Evolutionary conservation across 2,797 vertebrate species (phyloP).

Genomic region (Delichon dasypus): DNA sequence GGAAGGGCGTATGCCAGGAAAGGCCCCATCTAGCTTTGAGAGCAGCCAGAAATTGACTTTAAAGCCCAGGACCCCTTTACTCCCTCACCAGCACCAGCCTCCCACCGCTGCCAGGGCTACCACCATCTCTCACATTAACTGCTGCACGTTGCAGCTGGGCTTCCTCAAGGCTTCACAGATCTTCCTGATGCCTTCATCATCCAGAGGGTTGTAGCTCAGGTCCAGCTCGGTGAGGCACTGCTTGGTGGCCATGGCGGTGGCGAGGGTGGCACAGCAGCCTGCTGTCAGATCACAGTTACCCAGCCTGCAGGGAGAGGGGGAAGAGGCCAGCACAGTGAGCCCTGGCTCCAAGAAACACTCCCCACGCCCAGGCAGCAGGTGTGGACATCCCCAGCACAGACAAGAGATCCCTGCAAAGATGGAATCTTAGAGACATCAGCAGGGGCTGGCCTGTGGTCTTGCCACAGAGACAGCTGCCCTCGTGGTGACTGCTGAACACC

Average conservation of each 20-base stretch:
- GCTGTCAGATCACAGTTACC: conserved; percentile 80
- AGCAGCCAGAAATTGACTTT: neutral
- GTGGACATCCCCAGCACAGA: rapidly evolving
- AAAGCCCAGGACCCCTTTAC: neutral
- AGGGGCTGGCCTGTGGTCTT: neutral
- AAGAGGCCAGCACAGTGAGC: neutral
- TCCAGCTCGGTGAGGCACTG: conserved; percentile 79
- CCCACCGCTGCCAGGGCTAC: neutral
- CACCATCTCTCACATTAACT: conserved; percentile 80
- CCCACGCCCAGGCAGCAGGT: rapidly evolving
- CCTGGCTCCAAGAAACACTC: neutral
- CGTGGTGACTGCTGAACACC: neutral
- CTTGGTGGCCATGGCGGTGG: conserved; percentile 70
- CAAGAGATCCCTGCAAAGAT: neutral
- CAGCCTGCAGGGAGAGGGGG: conserved; percentile 71
- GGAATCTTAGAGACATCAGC: rapidly evolving
- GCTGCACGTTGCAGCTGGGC: conserved; percentile 78
- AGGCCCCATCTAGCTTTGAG: neutral
- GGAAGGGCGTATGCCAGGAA: neutral
- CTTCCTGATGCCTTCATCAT: conserved; percentile 74
- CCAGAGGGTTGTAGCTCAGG: conserved; percentile 84
- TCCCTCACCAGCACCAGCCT: neutral
- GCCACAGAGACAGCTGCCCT: neutral
- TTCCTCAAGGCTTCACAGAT: conserved; percentile 79
- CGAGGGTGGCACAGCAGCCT: conserved; percentile 72